Conservation (phyloP, 1,140 invertebrate genomes). For the Lasioglossum baleicum region DNA sequence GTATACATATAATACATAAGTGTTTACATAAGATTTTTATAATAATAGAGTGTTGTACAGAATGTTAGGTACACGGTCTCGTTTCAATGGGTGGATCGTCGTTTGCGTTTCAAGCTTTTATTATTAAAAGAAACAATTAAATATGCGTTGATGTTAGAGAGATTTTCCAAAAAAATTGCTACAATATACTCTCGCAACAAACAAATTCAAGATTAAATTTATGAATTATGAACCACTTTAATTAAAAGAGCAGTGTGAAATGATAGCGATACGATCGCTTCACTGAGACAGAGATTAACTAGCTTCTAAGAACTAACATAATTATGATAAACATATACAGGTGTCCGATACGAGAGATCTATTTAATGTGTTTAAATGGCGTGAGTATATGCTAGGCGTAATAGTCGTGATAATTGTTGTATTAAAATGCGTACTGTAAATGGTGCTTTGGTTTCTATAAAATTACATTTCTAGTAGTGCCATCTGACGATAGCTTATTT, state of each 20-base stretch:
- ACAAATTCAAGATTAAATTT: no score
- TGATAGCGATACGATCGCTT: slow-evolving; percentile 6
- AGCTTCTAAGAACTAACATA: slow-evolving; percentile 27
- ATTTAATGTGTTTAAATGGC: slow-evolving; percentile 64
- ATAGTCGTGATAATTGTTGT: slow-evolving; percentile 37
- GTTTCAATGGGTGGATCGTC: slow-evolving; percentile 44
- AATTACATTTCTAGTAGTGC: no score
- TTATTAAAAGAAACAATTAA: no score
- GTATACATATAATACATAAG: not conserved
- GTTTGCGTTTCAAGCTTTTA: not conserved
- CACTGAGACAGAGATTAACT: slow-evolving; percentile 32
- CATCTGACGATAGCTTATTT: no score
- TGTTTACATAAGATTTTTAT: slow-evolving; percentile 58
- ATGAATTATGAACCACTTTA: no score
- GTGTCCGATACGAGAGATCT: slow-evolving; percentile 62
- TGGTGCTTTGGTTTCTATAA: slow-evolving; percentile 42
- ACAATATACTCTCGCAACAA: no score
- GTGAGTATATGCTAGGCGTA: slow-evolving; percentile 55
- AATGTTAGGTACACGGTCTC: slow-evolving; percentile 18
- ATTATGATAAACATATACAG: slow-evolving; percentile 49
- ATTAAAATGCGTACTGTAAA: slow-evolving; percentile 30
- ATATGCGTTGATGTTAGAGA: no score
- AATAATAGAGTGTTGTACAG: slow-evolving; percentile 36
- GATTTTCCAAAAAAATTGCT: no score
- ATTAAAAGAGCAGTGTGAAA: no score